A percentile compares a stretch with the other conserved stretches of the same genome.
Evolutionary conservation across 2,888 invertebrate genomes (phyloP).

Genomic region (Tubulanus polymorphus): DNA sequence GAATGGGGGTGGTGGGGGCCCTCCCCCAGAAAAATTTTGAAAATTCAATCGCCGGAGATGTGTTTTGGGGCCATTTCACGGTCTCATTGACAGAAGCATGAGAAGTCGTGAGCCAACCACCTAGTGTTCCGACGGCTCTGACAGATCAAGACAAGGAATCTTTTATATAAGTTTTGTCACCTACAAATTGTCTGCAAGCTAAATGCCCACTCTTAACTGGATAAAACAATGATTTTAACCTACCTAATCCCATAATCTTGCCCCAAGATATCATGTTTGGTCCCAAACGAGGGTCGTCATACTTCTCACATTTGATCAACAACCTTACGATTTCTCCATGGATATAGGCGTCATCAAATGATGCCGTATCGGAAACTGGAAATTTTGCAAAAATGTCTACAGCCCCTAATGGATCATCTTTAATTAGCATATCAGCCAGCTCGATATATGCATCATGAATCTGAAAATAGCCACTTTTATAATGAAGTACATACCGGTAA

Average conservation of each 20-base stretch:
- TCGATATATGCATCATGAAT: conserved; percentile 52
- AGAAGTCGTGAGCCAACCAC: too few species aligned
- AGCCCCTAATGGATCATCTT: conserved; percentile 43
- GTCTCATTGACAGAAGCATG: too few species aligned
- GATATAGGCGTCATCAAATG: conserved; percentile 52
- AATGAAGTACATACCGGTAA: not conserved
- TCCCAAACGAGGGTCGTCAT: conserved; percentile 44
- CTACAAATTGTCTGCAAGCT: too few species aligned
- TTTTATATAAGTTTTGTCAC: too few species aligned
- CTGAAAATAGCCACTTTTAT: conserved; percentile 21
- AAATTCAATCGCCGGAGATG: too few species aligned
- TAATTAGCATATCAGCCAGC: conserved; percentile 43
- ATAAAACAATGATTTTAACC: conserved; percentile 13
- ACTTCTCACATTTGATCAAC: conserved; percentile 48
- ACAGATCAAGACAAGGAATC: too few species aligned
- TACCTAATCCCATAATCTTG: conserved; percentile 45
- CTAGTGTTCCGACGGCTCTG: too few species aligned
- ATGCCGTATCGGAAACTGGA: conserved; percentile 43
- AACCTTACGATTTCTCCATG: conserved; percentile 49
- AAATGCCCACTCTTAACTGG: too few species aligned
- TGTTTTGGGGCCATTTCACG: too few species aligned
- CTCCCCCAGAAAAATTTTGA: too few species aligned
- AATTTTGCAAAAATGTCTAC: conserved; percentile 50
- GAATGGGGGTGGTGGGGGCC: too few species aligned
- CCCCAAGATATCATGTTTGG: conserved; percentile 47